Conservation (phyloP, 2,888 invertebrate genomes). For the Tipula helvola region DNA sequence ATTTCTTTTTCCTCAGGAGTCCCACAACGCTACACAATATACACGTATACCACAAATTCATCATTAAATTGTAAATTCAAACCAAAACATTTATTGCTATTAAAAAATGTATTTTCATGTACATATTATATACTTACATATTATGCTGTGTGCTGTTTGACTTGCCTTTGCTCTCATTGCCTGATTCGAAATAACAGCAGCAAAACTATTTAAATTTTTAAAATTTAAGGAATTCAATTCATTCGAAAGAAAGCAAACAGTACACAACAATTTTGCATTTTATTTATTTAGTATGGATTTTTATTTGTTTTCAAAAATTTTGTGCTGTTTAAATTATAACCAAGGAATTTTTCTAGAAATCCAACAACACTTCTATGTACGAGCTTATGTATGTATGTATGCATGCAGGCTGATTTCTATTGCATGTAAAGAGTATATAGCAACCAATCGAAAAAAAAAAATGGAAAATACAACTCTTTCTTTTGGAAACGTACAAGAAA, state of each 20-base stretch:
- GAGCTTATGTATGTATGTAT: not conserved
- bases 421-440: not conserved
- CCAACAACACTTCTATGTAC: not conserved
- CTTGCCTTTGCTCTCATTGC: not conserved
- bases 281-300: not conserved
- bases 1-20: too few relatives aligned
- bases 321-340: not conserved
- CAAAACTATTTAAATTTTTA: not conserved
- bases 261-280: not conserved
- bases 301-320: not conserved
- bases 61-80: not conserved
- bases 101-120: not conserved
- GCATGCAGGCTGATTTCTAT: not conserved
- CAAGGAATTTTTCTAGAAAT: not conserved
- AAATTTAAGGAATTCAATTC: not conserved
- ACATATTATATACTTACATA: not conserved
- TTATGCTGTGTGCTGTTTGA: not conserved
- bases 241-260: not conserved
- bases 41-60: not conserved
- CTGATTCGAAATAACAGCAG: not conserved
- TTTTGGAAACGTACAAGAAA: not conserved
- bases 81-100: not conserved
- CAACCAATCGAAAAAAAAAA: not conserved
- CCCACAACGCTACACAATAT: too few relatives aligned
- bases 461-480: not conserved